These are phyloP conservation scores for Phenganax marumi DNA, from an alignment of 92 coral and sea anemone genomes.

Conservation along the genomic window DNA sequence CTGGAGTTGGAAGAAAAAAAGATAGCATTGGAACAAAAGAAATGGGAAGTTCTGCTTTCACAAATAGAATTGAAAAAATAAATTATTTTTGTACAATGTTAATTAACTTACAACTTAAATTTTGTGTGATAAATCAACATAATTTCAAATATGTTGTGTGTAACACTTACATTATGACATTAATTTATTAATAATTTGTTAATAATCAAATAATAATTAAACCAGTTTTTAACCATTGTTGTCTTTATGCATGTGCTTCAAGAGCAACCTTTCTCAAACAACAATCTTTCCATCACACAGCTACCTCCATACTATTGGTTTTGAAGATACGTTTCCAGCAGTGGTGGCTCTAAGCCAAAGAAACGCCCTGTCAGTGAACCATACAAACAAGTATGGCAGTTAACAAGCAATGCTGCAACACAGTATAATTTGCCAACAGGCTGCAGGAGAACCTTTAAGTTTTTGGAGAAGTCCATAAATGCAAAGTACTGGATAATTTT, in stretches of 20 bases:
- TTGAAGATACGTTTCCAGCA: slow-evolving; percentile 36
- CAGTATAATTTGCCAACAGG: slow-evolving; percentile 48
- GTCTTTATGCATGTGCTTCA: neutral
- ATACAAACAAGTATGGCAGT: slow-evolving; percentile 47
- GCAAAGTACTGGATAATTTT: slow-evolving; percentile 30
- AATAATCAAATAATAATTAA: too few relatives aligned
- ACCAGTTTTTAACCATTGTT: neutral
- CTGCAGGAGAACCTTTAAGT: slow-evolving; percentile 43
- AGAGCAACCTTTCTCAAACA: neutral
- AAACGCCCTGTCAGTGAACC: slow-evolving; percentile 47
- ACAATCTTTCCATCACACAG: slow-evolving; percentile 3
- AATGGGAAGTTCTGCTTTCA: neutral
- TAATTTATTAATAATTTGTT: too few relatives aligned
- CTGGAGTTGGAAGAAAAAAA: slow-evolving; percentile 36
- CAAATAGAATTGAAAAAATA: neutral
- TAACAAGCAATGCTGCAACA: slow-evolving; percentile 37
- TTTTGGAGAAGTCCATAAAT: slow-evolving; percentile 31
- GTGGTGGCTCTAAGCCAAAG: slow-evolving; percentile 32
- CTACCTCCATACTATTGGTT: slow-evolving; percentile 17
- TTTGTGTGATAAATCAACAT: too few relatives aligned
- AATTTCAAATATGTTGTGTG: too few relatives aligned
- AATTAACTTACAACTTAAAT: neutral
- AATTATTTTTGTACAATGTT: neutral
- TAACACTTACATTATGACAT: too few relatives aligned
- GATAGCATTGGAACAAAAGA: slow-evolving; percentile 35